Evolutionary conservation across 2,888 invertebrate species (phyloP), one percentile per base, ranked within the genome.

Genomic region (Flexamia atlantica): DNA sequence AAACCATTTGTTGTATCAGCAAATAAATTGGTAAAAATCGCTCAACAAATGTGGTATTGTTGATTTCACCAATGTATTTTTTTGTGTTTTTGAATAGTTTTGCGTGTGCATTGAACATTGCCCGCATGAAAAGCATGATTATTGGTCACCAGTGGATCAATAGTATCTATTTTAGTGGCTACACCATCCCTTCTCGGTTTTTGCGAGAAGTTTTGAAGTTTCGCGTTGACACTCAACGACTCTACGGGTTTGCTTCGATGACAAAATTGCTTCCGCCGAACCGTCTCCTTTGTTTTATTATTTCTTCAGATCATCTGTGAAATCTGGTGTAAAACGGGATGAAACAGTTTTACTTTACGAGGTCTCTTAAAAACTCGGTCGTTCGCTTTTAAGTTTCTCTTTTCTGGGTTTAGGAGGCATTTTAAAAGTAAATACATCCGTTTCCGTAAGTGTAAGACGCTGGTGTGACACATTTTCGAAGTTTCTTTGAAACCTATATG

Each of bases 201-300:
- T 64, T 64, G 30, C 30, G 28, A 64, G 64, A 64, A 64, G 64
- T 64, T 64, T 64, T 28, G 64, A 12, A 30, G 64, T 30, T 28
- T 64, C 30, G 28, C 30, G 64, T 30, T 17, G 64, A 4, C 14
- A 30, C 23, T 12, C 64, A 9, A 17, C 28, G 23, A 12, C 20
- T 4, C 57, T 3, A 7, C 5, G 36, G 9, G 36, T 9, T 7
- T 46, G 64, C 0, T 7, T 30, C 64, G 28, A 30, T 30, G 28
- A 1, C 28, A 30, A 64, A 64, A 64, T 64, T 64, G 28, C 64
- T 64, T 64, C 64, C 28, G 64, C 25, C 57, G 7, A 1, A 23
- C 23, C 64, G 5, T 64, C 64, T 64, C 64, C 25, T 17, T 64
- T 64, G 25, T 57, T 64, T 64, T 64, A 64, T 64, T 25, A 64